phyloP scores from a whole-genome alignment of 23 tunicate genomes.

The Phallusia fumigata region DNA sequence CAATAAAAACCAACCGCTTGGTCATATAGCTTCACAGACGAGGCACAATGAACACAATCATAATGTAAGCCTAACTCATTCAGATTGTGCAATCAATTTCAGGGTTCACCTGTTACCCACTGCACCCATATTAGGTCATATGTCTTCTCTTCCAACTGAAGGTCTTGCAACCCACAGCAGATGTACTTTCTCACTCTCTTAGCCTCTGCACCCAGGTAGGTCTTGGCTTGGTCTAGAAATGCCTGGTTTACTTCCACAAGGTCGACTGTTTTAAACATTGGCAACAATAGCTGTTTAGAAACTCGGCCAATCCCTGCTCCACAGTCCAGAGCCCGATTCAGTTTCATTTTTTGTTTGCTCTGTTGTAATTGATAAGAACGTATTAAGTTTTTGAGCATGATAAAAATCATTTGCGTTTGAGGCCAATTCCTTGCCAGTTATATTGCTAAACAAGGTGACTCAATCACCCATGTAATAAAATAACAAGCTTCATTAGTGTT shows the following conservation, averaged over 20 bases:
- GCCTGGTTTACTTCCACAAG: slow-evolving; percentile 68
- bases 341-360: not conserved
- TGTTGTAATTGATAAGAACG: too few species aligned
- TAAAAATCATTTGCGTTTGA: too few species aligned
- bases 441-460: too few species aligned
- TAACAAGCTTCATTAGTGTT: not conserved
- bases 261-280: slow-evolving; percentile 74
- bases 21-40: too few species aligned
- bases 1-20: too few species aligned
- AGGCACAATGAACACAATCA: too few species aligned
- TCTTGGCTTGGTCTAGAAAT: slow-evolving; percentile 61
- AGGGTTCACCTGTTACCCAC: slow-evolving; percentile 98
- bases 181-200: slow-evolving; percentile 56
- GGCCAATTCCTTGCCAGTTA: too few species aligned
- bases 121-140: slow-evolving; percentile 91
- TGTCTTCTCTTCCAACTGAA: slow-evolving; percentile 27
- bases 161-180: slow-evolving; percentile 79
- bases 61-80: too few species aligned
- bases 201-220: slow-evolving; percentile 46
- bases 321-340: slow-evolving; percentile 66
- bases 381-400: too few species aligned
- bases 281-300: slow-evolving; percentile 63
- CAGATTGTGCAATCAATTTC: too few species aligned
- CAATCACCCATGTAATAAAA: too few species aligned
- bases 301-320: slow-evolving; percentile 99